A percentile compares a stretch with the other conserved stretches of the same genome.
Conservation (phyloP, 2,888 invertebrate species). For the Schizaphis graminum region DNA sequence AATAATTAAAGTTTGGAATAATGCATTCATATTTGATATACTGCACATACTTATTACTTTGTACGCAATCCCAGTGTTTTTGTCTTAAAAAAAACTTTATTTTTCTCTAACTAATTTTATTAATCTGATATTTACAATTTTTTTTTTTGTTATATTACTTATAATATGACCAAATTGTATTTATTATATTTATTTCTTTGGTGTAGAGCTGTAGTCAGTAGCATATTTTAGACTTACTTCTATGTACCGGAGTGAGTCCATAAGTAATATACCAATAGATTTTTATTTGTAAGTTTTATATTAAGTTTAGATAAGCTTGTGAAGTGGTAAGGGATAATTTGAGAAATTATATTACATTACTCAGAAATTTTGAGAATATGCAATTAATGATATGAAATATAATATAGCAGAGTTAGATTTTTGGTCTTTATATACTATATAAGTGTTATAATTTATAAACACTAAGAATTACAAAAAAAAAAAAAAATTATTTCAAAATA, state of each 20-base stretch:
- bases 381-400: background rate
- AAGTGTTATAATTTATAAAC: background rate
- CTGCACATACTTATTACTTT: background rate
- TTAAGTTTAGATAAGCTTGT: background rate
- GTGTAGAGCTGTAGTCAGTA: background rate
- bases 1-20: background rate
- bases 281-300: background rate
- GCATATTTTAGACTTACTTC: background rate
- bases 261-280: background rate
- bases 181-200: background rate
- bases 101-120: background rate
- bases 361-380: background rate
- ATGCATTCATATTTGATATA: background rate
- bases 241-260: background rate
- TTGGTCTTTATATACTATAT: background rate
- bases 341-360: background rate
- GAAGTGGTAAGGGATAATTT: background rate
- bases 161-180: background rate
- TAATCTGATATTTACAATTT: background rate
- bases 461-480: background rate
- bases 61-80: background rate
- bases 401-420: background rate
- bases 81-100: background rate
- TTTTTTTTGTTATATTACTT: background rate
- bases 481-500: background rate